Evolutionary conservation across 1,140 invertebrate species (phyloP).

Genomic region (Stenopsyche tienmushanensis): DNA sequence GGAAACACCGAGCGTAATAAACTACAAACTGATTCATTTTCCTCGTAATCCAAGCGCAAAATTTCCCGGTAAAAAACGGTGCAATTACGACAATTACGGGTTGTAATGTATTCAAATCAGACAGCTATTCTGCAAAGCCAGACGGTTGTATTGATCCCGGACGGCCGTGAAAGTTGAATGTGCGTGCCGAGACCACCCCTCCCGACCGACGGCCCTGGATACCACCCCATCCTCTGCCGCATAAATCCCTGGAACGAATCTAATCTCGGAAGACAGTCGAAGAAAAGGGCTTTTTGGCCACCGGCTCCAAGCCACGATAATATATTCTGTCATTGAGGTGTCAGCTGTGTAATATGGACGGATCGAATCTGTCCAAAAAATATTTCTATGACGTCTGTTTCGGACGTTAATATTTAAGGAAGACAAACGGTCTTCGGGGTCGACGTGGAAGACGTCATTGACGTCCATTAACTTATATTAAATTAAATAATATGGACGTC

Average conservation of each 20-base stretch:
- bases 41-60: no score
- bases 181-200: constrained; percentile 10
- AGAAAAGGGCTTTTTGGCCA: neutral
- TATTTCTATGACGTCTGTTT: neutral
- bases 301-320: no score
- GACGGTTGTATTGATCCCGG: constrained; percentile 30
- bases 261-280: constrained; percentile 1
- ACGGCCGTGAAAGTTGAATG: constrained; percentile 25
- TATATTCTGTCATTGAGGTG: no score
- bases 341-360: neutral
- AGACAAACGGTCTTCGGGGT: no score
- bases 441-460: no score
- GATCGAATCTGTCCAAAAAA: neutral
- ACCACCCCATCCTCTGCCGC: constrained; percentile 1
- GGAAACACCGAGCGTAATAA: no score
- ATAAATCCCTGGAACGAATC: constrained; percentile 17
- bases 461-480: no score
- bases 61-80: no score
- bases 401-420: neutral
- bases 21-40: no score
- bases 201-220: constrained; percentile 16
- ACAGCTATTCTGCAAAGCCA: constrained; percentile 15
- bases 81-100: no score
- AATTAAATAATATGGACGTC: no score
- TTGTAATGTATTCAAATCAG: no score